These are phyloP conservation scores for Pseudotriccus pelzelni DNA, from an alignment of 2,797 vertebrate genomes.

Conservation along the genomic window DNA sequence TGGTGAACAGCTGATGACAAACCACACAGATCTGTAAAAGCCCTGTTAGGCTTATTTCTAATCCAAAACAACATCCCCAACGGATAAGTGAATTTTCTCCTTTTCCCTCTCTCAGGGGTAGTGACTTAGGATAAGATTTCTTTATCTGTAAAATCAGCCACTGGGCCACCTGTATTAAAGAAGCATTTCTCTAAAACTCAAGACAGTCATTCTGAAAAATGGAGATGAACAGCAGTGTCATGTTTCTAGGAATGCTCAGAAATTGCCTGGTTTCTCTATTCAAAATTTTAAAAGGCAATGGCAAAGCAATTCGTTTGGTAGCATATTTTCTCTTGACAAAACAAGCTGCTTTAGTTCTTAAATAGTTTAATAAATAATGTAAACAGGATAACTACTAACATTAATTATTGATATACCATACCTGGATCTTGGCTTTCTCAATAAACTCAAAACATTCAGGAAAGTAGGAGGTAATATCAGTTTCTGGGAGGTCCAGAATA, in stretches of 20 bases:
- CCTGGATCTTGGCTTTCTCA: slow-evolving; percentile 85
- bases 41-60: neutral
- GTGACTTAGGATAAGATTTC: neutral
- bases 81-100: neutral
- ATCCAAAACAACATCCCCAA: neutral
- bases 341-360: neutral
- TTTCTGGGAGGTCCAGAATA: slow-evolving; percentile 90
- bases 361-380: neutral
- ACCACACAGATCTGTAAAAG: neutral
- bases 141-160: neutral
- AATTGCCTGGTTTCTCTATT: neutral
- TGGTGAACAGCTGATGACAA: neutral
- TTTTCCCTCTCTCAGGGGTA: neutral
- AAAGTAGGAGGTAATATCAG: slow-evolving; percentile 85
- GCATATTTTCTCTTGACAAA: neutral
- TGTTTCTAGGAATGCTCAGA: neutral
- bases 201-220: neutral
- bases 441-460: slow-evolving; percentile 92
- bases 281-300: neutral
- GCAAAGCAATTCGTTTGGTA: neutral
- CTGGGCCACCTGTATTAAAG: neutral
- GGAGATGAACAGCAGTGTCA: neutral
- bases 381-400: neutral
- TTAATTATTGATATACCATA: slow-evolving; percentile 59
- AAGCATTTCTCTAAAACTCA: neutral